These are phyloP conservation scores for Lordiphosa fenestrarum DNA, from an alignment of 2,888 invertebrate species.

Conservation along the genomic window DNA sequence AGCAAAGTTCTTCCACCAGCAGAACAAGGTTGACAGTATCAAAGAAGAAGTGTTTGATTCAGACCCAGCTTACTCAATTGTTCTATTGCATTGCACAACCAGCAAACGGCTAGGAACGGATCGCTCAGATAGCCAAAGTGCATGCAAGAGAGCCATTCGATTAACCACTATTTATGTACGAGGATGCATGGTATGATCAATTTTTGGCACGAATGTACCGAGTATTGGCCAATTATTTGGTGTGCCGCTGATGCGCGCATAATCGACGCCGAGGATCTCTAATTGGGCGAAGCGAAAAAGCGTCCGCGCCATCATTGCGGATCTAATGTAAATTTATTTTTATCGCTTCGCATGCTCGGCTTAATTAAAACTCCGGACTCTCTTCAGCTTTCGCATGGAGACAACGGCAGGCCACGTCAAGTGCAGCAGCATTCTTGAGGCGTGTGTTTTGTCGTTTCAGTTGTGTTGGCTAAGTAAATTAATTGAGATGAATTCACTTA, in stretches of 20 bases:
- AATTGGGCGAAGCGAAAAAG: slow-evolving; percentile 37
- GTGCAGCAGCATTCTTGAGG: slow-evolving; percentile 35
- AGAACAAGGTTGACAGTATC: too few relatives aligned
- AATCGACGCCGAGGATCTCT: slow-evolving; percentile 39
- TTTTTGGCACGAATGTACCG: slow-evolving; percentile 38
- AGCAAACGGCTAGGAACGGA: too few relatives aligned
- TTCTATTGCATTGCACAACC: too few relatives aligned
- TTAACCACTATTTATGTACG: neutral
- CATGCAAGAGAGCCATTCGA: neutral
- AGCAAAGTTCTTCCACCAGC: too few relatives aligned
- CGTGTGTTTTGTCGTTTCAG: slow-evolving; percentile 36
- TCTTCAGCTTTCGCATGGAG: slow-evolving; percentile 53
- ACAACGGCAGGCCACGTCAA: slow-evolving; percentile 26
- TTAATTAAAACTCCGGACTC: slow-evolving; percentile 62
- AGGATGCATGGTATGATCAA: slow-evolving; percentile 23
- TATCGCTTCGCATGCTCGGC: slow-evolving; percentile 61
- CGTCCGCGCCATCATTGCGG: slow-evolving; percentile 35
- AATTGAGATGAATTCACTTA: slow-evolving; percentile 75
- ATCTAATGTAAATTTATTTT: slow-evolving; percentile 46
- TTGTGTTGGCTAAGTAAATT: slow-evolving; percentile 60
- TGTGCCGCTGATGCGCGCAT: slow-evolving; percentile 36
- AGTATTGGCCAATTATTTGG: slow-evolving; percentile 36
- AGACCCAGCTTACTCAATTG: too few relatives aligned
- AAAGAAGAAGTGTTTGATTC: too few relatives aligned
- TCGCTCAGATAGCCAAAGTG: too few relatives aligned